Evolutionary conservation across 2,113 vertebrate species (phyloP).

Genomic region (Otolemur garnettii): DNA sequence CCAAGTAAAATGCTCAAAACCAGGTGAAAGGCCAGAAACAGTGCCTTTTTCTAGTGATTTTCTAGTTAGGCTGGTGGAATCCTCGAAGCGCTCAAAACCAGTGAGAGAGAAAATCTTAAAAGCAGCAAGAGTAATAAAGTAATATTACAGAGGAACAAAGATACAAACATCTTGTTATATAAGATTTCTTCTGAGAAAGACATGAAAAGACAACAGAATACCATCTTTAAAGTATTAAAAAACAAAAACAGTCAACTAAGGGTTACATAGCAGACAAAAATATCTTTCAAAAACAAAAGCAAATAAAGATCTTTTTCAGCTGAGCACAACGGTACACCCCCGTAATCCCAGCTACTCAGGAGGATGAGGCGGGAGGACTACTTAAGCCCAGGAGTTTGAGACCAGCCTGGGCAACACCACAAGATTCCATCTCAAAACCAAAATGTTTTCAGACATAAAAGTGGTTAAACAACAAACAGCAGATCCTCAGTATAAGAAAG

Average conservation of each 20-base stretch:
- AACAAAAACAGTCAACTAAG: neutral
- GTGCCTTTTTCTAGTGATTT: too few species aligned
- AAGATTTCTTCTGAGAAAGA: neutral
- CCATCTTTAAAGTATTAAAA: neutral
- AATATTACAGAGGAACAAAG: neutral
- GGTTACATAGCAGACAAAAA: neutral
- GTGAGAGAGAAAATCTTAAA: neutral
- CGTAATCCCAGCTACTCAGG: too few species aligned
- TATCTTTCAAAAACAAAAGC: neutral
- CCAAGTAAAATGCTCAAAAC: too few species aligned
- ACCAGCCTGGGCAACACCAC: too few species aligned
- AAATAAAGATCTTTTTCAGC: neutral
- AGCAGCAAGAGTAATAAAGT: neutral
- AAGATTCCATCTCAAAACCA: too few species aligned
- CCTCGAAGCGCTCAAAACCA: neutral
- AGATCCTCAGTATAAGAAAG: too few species aligned
- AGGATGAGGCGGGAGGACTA: too few species aligned
- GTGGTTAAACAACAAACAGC: neutral
- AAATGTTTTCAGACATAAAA: neutral
- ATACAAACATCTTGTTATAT: neutral
- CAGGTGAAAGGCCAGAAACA: too few species aligned
- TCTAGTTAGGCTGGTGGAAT: too few species aligned
- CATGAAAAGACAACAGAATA: neutral
- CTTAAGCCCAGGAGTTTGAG: neutral
- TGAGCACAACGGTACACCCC: too few species aligned